phyloP scores from a whole-genome alignment of 2,888 invertebrate species.

The Drosophila niveifrons region DNA sequence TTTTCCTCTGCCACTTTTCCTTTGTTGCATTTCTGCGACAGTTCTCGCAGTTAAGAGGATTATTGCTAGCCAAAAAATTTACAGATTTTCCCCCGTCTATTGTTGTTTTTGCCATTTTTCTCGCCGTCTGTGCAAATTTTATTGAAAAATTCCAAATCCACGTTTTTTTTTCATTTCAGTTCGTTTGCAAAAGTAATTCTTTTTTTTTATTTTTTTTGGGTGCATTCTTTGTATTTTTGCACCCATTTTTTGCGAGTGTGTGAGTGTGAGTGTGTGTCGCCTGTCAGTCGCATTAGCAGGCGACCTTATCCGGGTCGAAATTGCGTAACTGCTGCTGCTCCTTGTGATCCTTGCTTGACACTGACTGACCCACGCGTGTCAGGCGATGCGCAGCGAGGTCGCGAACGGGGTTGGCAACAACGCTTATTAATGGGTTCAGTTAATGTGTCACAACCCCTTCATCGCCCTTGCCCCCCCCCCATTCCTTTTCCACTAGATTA shows the following conservation, averaged over 20 bases:
- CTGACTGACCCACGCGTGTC: conserved; percentile 78
- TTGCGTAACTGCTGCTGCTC: too few relatives aligned
- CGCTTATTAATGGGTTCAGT: conserved; percentile 84
- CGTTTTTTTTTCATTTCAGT: conserved; percentile 23
- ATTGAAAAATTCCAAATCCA: conserved; percentile 66
- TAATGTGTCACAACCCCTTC: conserved; percentile 83
- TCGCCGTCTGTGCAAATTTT: conserved; percentile 73
- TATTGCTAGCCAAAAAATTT: conserved; percentile 43
- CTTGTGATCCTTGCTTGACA: conserved; percentile 43
- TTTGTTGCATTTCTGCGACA: conserved; percentile 73
- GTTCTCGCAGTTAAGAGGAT: conserved; percentile 78
- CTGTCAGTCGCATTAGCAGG: conserved; percentile 50
- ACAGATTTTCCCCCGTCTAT: conserved; percentile 3
- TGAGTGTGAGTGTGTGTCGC: conserved; percentile 32
- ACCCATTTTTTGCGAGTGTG: conserved; percentile 49
- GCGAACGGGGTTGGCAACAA: conserved; percentile 78
- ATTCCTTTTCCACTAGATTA: conserved; percentile 56
- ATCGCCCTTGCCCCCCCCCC: conserved; percentile 27
- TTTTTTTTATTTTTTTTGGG: conserved; percentile 37
- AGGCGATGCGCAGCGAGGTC: conserved; percentile 50
- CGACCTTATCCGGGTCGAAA: conserved; percentile 42
- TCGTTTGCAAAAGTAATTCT: conserved; percentile 31
- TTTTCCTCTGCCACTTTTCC: conserved; percentile 9
- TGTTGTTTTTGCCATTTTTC: conserved; percentile 33
- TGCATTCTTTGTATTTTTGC: conserved; percentile 47